Evolutionary conservation across 2,797 vertebrate species (phyloP), one percentile per base, ranked within the genome.

Genomic region (Hydrocynus forskahlii): DNA sequence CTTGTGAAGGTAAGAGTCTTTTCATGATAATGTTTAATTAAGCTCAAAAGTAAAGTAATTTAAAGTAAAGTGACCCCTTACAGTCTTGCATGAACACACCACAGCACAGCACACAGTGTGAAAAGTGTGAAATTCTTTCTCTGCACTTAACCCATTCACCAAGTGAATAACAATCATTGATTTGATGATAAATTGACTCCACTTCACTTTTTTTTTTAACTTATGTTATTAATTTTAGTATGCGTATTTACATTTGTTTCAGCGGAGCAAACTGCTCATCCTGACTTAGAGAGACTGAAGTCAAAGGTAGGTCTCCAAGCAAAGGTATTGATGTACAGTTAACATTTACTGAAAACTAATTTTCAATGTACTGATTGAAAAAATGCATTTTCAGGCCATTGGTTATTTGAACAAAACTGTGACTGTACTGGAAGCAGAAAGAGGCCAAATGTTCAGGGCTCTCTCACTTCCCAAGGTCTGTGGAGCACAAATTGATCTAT

Each of bases 381-480:
- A 19, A 9, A 13, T n/a, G 23, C 43, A 55, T 68, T 14, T 76
- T 38, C 19, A 76, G 80, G 62, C 25, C 5, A 60, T 78, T 60
- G 76, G 48, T 60, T 48, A 52, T 21, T 40, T 82, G 40, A 68
- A 17, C n/a, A 48, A 78, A 50, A 59, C 62, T 66, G n/a, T 78
- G 19, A 19, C 43, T 52, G 40, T 48, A 57, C 52, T 66, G 5
- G 13, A 60, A n/a, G 63, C 40, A 23, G 81, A 82, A 45, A 82
- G 69, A 64, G 73, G 13, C 13, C 76, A 79, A 19, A 78, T 73
- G 45, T 16, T 35, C 63, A 60, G 57, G 50, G 29, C 52, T 67
- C 48, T 82, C 7, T 40, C 60, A 55, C 17, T 74, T 19, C 76
- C 50, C 76, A 75, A 75, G 76, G 81, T 74, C 6, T 21, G 57